Conservation (phyloP, 1,140 invertebrate genomes). For the Drosophila pruinosa region DNA sequence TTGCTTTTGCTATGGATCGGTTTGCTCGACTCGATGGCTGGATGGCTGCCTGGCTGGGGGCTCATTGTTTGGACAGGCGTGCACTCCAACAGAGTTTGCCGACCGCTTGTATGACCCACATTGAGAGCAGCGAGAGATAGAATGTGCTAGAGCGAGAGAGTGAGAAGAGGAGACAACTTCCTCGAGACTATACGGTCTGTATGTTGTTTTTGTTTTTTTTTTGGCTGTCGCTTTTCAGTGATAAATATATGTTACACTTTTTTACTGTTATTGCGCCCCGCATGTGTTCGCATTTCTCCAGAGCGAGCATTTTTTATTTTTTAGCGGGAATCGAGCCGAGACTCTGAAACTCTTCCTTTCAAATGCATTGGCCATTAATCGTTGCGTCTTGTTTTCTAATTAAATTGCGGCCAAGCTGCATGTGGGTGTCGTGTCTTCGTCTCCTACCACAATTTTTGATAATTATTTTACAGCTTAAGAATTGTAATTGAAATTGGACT, state of each 20-base stretch:
- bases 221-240: slow-evolving; percentile 48
- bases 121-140: slow-evolving; percentile 1
- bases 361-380: slow-evolving; percentile 49
- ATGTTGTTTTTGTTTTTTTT: slow-evolving; percentile 18
- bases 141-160: background rate
- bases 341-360: slow-evolving; percentile 41
- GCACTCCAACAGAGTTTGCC: slow-evolving; percentile 34
- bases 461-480: slow-evolving; percentile 46
- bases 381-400: slow-evolving; percentile 50
- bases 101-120: slow-evolving; percentile 45
- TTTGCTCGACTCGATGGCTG: background rate
- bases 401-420: slow-evolving; percentile 45
- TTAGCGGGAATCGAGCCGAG: background rate
- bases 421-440: slow-evolving; percentile 41
- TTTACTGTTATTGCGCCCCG: slow-evolving; percentile 52
- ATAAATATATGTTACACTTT: slow-evolving; percentile 57
- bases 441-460: background rate
- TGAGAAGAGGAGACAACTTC: slow-evolving; percentile 20
- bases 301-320: background rate
- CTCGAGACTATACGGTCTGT: slow-evolving; percentile 1
- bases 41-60: slow-evolving; percentile 10
- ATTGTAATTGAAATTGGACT: slow-evolving; percentile 25
- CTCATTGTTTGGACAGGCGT: slow-evolving; percentile 49
- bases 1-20: slow-evolving; percentile 15
- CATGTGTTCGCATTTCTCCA: slow-evolving; percentile 38